Evolutionary conservation across 2,888 invertebrate species (phyloP).

Genomic region (Gonocerus acuteangulatus): DNA sequence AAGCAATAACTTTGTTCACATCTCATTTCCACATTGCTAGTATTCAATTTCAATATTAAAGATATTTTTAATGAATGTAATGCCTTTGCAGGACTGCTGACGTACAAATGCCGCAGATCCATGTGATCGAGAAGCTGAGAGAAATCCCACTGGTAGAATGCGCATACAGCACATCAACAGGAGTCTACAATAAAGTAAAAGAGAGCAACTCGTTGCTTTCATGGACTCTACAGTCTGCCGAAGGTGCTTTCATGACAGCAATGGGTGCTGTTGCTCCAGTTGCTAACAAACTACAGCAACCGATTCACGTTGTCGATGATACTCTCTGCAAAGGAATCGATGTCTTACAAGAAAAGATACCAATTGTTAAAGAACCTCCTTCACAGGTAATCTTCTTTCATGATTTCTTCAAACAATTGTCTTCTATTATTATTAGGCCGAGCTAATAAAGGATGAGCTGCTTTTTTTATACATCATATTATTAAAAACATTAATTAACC

Average conservation of each 20-base stretch:
- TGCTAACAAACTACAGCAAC: constrained; percentile 49
- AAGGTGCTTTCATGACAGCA: constrained; percentile 49
- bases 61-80: no score
- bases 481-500: no score
- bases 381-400: constrained; percentile 46
- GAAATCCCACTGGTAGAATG: constrained; percentile 51
- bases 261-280: constrained; percentile 49
- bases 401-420: no score
- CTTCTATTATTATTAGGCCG: no score
- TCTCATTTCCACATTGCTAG: no score
- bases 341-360: constrained; percentile 51
- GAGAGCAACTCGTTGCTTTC: constrained; percentile 52
- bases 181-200: constrained; percentile 49
- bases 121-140: constrained; percentile 46
- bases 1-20: no score
- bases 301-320: constrained; percentile 50
- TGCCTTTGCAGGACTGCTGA: constrained; percentile 28
- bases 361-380: constrained; percentile 51
- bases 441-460: no score
- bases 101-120: constrained; percentile 39
- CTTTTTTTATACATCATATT: no score
- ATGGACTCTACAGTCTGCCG: constrained; percentile 56
- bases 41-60: no score
- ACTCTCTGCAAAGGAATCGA: constrained; percentile 51
- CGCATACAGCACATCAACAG: constrained; percentile 51